Conservation (phyloP, 2,113 vertebrate species). For the Sorex fumeus region DNA sequence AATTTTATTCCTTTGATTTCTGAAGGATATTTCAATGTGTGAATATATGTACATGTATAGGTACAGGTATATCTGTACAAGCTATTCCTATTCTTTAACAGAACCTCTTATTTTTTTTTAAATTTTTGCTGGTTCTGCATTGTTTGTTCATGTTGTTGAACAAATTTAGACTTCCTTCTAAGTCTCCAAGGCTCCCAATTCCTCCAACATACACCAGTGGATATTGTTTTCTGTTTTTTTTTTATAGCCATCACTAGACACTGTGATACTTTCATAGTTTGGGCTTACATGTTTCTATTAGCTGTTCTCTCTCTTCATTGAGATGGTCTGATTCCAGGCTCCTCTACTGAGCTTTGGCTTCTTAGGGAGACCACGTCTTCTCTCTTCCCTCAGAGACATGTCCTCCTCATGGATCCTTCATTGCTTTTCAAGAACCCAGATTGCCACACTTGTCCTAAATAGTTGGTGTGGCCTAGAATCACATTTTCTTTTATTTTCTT, state of each 20-base stretch:
- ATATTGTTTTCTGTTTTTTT: too few species aligned
- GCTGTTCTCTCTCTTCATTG: not conserved
- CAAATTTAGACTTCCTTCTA: not conserved
- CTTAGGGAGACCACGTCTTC: not conserved
- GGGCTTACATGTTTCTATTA: not conserved
- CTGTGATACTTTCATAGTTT: too few species aligned
- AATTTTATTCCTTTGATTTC: constrained; percentile 16
- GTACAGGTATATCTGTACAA: too few species aligned
- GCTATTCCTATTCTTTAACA: too few species aligned
- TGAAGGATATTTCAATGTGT: not conserved
- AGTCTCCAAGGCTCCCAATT: not conserved
- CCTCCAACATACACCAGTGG: too few species aligned
- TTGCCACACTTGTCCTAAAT: not conserved
- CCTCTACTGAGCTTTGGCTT: not conserved
- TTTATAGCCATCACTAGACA: too few species aligned
- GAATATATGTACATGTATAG: not conserved
- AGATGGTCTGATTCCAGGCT: not conserved
- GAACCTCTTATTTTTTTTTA: not conserved
- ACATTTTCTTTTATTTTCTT: too few species aligned
- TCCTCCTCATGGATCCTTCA: not conserved
- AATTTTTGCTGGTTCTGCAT: not conserved
- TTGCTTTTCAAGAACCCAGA: not conserved
- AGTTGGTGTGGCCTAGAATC: not conserved
- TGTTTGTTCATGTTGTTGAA: not conserved
- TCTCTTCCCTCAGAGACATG: not conserved